A percentile compares a stretch with the other conserved stretches of the same genome.
phyloP scores from a whole-genome alignment of 2,888 invertebrate genomes.

The Rhabditoides inermis region DNA sequence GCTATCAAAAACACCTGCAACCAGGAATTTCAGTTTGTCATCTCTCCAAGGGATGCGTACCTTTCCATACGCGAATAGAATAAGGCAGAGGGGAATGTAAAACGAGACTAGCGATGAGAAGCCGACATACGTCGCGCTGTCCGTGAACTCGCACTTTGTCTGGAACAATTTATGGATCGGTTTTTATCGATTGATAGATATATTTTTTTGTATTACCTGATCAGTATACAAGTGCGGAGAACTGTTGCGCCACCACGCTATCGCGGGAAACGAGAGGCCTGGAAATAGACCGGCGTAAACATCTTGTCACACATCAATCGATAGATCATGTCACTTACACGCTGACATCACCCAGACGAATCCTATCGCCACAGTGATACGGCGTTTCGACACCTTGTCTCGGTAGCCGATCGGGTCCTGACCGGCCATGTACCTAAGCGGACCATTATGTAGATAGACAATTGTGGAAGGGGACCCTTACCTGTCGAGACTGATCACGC shows the following conservation, averaged over 20 bases:
- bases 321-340: too few relatives aligned
- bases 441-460: constrained; percentile 53
- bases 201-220: constrained; percentile 10
- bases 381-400: constrained; percentile 78
- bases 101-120: constrained; percentile 96
- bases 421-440: constrained; percentile 84
- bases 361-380: constrained; percentile 78
- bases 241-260: constrained; percentile 63
- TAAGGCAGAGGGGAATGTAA: constrained; percentile 87
- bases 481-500: constrained; percentile 67
- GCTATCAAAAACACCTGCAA: constrained; percentile 57
- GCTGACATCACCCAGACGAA: constrained; percentile 93
- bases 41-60: too few relatives aligned
- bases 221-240: constrained; percentile 48
- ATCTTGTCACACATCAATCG: too few relatives aligned
- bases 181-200: background rate
- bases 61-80: constrained; percentile 94
- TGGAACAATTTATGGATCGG: constrained; percentile 10
- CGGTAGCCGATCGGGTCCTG: constrained; percentile 96
- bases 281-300: constrained; percentile 4
- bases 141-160: constrained; percentile 77
- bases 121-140: constrained; percentile 86
- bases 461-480: background rate
- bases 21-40: too few relatives aligned
- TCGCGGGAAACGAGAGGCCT: constrained; percentile 88